Conservation (phyloP, 1,140 invertebrate genomes). For the Epicauta chinensis region DNA sequence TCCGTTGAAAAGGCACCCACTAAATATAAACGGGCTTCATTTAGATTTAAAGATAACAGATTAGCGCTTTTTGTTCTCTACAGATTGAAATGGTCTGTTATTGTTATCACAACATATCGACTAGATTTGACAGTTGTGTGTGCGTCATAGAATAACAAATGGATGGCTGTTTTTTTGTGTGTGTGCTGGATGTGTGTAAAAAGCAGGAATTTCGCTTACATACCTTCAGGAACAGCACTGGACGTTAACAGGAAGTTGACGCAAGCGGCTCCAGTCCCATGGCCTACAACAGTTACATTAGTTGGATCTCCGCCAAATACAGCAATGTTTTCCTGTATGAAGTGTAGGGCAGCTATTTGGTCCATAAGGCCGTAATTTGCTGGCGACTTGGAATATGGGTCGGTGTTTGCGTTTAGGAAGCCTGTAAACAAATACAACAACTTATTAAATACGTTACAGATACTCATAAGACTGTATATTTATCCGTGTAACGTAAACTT, state of each 20-base stretch:
- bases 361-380: slow-evolving; percentile 95
- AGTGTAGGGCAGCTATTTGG: slow-evolving; percentile 87
- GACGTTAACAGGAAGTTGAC: slow-evolving; percentile 92
- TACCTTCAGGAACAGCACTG: slow-evolving; percentile 86
- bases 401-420: slow-evolving; percentile 81
- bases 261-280: slow-evolving; percentile 90
- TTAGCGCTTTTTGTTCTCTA: too few relatives aligned
- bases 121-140: too few relatives aligned
- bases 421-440: slow-evolving; percentile 52
- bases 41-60: too few relatives aligned
- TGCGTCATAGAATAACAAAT: too few relatives aligned
- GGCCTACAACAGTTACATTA: slow-evolving; percentile 92
- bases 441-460: neutral
- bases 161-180: too few relatives aligned
- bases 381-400: slow-evolving; percentile 71
- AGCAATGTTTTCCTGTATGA: slow-evolving; percentile 91
- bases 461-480: too few relatives aligned
- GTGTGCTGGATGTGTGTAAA: too few relatives aligned
- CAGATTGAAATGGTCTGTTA: too few relatives aligned
- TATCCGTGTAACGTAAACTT: too few relatives aligned
- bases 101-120: too few relatives aligned
- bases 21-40: too few relatives aligned
- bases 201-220: slow-evolving; percentile 34
- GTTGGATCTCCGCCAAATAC: slow-evolving; percentile 87
- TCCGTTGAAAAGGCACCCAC: too few relatives aligned